Evolutionary conservation across 2,113 vertebrate species (phyloP).

Genomic region (Alces alces): DNA sequence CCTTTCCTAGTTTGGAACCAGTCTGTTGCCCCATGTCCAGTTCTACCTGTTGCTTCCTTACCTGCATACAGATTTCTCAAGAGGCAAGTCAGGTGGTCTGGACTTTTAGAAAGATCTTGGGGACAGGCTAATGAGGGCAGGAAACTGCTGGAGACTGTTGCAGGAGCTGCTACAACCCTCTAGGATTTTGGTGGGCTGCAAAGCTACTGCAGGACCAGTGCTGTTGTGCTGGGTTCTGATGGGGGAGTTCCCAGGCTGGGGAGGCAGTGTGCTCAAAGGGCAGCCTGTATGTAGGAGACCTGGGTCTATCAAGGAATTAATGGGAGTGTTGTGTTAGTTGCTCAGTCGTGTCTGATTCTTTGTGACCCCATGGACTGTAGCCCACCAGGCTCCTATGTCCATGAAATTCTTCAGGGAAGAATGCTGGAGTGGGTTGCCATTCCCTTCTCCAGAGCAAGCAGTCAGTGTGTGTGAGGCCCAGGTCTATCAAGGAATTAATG

Average conservation of each 20-base stretch:
- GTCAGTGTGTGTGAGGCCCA: background rate
- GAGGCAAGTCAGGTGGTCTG: background rate
- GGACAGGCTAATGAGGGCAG: background rate
- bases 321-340: background rate
- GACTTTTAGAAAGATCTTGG: background rate
- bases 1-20: background rate
- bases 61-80: background rate
- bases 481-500: background rate
- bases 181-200: background rate
- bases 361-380: background rate
- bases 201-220: background rate
- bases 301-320: background rate
- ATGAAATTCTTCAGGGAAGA: background rate
- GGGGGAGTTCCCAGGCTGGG: background rate
- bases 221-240: background rate
- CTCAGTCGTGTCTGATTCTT: background rate
- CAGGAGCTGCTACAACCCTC: background rate
- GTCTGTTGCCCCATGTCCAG: background rate
- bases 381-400: background rate
- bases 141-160: background rate
- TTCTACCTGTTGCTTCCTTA: background rate
- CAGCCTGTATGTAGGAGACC: background rate
- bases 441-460: background rate
- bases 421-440: background rate
- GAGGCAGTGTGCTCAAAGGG: background rate